Percentiles rank a stretch among this genome's conserved stretches.
These are phyloP conservation scores for Conopomorpha cramerella DNA, from an alignment of 1,140 invertebrate genomes.

Conservation along the genomic window DNA sequence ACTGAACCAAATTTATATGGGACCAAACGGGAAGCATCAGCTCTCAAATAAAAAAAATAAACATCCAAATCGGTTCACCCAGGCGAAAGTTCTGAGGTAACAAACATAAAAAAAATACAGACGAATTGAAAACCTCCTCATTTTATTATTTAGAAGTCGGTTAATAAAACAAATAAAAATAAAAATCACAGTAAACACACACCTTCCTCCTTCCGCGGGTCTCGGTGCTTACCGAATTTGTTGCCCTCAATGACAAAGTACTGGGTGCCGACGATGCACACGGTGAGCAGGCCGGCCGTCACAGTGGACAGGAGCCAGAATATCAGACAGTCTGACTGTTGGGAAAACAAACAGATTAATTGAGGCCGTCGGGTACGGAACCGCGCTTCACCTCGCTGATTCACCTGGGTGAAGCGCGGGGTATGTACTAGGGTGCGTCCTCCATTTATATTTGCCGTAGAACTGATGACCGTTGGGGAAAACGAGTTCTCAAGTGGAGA, in stretches of 20 bases:
- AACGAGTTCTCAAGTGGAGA: neutral
- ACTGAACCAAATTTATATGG: no score
- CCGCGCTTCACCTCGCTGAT: no score
- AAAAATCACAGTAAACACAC: conserved; percentile 31
- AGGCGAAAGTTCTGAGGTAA: no score
- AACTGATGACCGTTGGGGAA: neutral
- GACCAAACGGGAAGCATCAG: no score
- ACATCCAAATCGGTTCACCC: no score
- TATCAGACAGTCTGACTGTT: conserved; percentile 65
- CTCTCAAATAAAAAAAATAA: no score
- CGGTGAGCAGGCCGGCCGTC: conserved; percentile 62
- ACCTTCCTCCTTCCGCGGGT: conserved; percentile 46
- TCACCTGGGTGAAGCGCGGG: no score
- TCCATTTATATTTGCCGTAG: neutral
- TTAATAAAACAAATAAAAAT: conserved; percentile 13
- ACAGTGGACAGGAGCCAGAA: conserved; percentile 67
- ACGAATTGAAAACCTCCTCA: no score
- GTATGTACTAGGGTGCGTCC: no score
- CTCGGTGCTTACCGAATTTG: conserved; percentile 47
- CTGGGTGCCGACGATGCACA: conserved; percentile 66
- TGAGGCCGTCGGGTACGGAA: no score
- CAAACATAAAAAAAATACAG: no score
- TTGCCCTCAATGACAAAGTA: conserved; percentile 69
- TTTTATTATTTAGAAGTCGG: no score
- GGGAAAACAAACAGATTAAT: conserved; percentile 2